These are phyloP conservation scores for Acleris cristana DNA, from an alignment of 2,888 invertebrate species.

Conservation along the genomic window DNA sequence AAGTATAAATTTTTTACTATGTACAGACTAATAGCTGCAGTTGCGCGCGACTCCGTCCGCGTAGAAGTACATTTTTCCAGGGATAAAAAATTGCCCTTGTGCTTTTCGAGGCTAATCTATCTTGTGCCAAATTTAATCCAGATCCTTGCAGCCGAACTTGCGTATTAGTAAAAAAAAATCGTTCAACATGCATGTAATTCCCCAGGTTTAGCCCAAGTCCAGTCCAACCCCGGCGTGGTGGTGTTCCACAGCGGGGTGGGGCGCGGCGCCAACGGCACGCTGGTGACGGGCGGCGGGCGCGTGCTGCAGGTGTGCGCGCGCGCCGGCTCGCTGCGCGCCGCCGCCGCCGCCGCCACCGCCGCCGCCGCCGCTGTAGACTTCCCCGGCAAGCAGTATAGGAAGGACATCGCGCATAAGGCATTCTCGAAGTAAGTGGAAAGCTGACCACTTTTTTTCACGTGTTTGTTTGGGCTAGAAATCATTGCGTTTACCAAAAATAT, in stretches of 20 bases:
- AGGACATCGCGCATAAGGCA: constrained; percentile 95
- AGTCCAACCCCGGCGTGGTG: constrained; percentile 77
- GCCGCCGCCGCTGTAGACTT: constrained; percentile 91
- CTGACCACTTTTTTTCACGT: no score
- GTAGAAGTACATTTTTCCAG: no score
- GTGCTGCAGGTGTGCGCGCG: constrained; percentile 92
- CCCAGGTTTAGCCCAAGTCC: constrained; percentile 85
- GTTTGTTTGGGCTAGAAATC: no score
- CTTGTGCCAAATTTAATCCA: no score
- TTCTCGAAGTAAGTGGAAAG: constrained; percentile 87
- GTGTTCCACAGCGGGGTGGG: constrained; percentile 95
- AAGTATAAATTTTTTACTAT: no score
- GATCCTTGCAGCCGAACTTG: no score
- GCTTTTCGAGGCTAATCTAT: no score
- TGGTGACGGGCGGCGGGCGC: constrained; percentile 94
- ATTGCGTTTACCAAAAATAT: no score
- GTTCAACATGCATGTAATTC: not conserved
- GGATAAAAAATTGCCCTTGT: no score
- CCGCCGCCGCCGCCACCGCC: constrained; percentile 88
- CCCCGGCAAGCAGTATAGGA: constrained; percentile 93
- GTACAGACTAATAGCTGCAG: no score
- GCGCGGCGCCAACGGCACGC: constrained; percentile 82
- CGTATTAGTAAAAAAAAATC: no score
- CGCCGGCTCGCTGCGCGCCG: constrained; percentile 87
- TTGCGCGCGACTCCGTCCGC: no score